Evolutionary conservation across 2,113 vertebrate species (phyloP), one percentile per base, ranked within the genome.

Genomic region (Sylvilagus bachmani): DNA sequence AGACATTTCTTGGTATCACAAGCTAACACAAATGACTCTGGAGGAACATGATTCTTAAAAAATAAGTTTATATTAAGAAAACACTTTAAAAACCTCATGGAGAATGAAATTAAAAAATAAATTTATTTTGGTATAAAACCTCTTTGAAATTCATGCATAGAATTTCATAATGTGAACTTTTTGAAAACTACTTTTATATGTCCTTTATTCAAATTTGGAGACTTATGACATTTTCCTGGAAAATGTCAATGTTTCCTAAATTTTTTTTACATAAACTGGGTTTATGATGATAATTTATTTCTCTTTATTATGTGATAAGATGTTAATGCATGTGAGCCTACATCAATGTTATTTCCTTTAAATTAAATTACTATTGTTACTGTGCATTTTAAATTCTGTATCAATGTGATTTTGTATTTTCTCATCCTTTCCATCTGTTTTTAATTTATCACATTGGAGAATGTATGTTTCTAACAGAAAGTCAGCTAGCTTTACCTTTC

Each of bases 201-300:
- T 33, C 55, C 21, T 90, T 74, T 70, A 75, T 53, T 96, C 33
- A 64, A 13, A 74, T 86, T 83, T 92, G 25, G 9, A 79, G 13
- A 4, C 75, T 87, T 49, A 51, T 83, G 58, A 33, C 8, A 79
- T 74, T 93, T 89, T 79, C 36, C 16, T 89, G 89, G 31, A 25
- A 71, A 80, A 71, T 77, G 29, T 84, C 12, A 93, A 25, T 0
- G 12, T 89, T 94, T 90, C 27, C 10, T 88, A 21, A 85, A 84
- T 24, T 36, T 79, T 79, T 74, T 70, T 44, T 88, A 14, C 24
- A 58, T 58, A 44, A 91, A 62, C 33, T 86, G 36, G 7, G 14
- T 14, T 94, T 89, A 91, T 2, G 0, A 16, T 64, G 10, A 17
- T 74, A 24, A 81, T 36, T 89, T 81, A 38, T 79, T 64, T 64